These are phyloP conservation scores for Furcifer pardalis DNA, from an alignment of 2,797 vertebrate genomes.

Conservation along the genomic window DNA sequence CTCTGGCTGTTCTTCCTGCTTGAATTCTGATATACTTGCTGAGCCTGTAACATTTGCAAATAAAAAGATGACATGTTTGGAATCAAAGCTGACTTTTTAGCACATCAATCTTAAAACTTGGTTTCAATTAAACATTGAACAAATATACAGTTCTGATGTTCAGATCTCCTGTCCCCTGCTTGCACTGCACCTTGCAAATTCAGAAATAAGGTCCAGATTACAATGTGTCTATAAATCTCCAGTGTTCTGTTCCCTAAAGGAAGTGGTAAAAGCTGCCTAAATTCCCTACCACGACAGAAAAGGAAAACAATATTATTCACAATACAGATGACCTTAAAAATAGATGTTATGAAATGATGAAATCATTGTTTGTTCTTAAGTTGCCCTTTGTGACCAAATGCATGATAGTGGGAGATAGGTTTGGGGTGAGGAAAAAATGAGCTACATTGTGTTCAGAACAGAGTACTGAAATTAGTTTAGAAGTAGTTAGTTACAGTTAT, in stretches of 20 bases:
- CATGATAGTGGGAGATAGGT: neutral
- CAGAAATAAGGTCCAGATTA: neutral
- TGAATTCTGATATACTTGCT: neutral
- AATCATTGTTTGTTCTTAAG: neutral
- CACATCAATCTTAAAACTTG: neutral
- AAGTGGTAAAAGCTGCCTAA: neutral
- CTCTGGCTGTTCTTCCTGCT: neutral
- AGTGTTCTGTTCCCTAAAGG: neutral
- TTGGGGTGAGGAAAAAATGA: neutral
- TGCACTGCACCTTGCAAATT: neutral
- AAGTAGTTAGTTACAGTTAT: neutral
- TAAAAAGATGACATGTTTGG: neutral
- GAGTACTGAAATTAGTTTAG: neutral
- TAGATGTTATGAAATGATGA: neutral
- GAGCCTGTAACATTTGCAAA: neutral
- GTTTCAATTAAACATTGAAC: neutral
- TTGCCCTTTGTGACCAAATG: neutral
- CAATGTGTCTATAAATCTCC: neutral
- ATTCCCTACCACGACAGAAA: neutral
- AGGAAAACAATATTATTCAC: neutral
- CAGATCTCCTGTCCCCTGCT: neutral
- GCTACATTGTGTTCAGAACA: neutral
- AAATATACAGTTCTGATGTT: neutral
- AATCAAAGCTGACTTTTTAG: neutral
- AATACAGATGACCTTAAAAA: neutral